Evolutionary conservation across 2,113 vertebrate species (phyloP).

Genomic region (Colaptes auratus): DNA sequence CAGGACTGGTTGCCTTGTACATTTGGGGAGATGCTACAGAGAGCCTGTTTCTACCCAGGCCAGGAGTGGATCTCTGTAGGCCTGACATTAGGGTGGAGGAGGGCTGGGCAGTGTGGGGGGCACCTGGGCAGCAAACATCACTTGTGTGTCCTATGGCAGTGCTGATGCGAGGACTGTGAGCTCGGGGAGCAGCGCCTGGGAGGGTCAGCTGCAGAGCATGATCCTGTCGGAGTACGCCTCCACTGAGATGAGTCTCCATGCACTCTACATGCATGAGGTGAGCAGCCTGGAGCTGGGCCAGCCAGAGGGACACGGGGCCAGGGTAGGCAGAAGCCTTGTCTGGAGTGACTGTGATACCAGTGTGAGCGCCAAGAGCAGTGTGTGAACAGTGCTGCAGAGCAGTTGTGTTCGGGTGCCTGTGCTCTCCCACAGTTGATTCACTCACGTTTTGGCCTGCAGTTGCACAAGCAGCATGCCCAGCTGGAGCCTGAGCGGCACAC

Average conservation of each 20-base stretch:
- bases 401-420: background rate
- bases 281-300: slow-evolving; percentile 10
- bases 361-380: background rate
- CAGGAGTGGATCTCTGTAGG: background rate
- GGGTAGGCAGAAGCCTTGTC: background rate
- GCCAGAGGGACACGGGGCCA: background rate
- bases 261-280: slow-evolving; percentile 97
- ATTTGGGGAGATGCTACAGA: background rate
- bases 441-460: slow-evolving; percentile 61
- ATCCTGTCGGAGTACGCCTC: slow-evolving; percentile 95
- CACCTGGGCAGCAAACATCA: background rate
- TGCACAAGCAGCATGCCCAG: slow-evolving; percentile 94
- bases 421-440: background rate
- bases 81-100: background rate
- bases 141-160: slow-evolving; percentile 62
- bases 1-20: background rate
- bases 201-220: slow-evolving; percentile 93
- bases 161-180: slow-evolving; percentile 90
- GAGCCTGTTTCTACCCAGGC: background rate
- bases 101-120: background rate
- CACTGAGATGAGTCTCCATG: slow-evolving; percentile 98
- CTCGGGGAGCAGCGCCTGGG: slow-evolving; percentile 95
- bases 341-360: background rate
- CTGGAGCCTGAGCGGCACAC: slow-evolving; percentile 89
- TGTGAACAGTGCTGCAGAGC: background rate